These are phyloP conservation scores for Drosophila truncata DNA, from an alignment of 1,140 invertebrate species.

Conservation along the genomic window DNA sequence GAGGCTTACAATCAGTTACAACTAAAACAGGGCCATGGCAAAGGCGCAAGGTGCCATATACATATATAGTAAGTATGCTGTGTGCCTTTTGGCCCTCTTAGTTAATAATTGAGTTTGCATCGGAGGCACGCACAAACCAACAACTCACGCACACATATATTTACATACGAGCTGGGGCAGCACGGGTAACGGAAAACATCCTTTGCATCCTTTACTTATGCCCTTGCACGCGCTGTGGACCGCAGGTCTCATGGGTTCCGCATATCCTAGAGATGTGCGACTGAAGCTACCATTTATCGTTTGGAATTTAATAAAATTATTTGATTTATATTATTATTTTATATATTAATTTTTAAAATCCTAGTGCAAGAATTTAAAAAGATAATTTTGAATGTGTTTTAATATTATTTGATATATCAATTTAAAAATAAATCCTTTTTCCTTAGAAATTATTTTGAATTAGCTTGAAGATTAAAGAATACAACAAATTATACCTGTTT, in stretches of 20 bases:
- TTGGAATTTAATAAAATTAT: background rate
- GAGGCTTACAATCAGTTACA: slow-evolving; percentile 53
- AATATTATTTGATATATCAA: no score
- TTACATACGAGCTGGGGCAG: slow-evolving; percentile 1
- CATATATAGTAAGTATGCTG: slow-evolving; percentile 9
- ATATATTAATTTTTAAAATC: background rate
- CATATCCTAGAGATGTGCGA: slow-evolving; percentile 19
- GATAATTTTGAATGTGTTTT: no score
- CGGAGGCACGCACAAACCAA: slow-evolving; percentile 67
- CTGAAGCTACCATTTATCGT: background rate
- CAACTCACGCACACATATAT: slow-evolving; percentile 34
- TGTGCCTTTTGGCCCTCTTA: slow-evolving; percentile 60
- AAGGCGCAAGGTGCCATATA: slow-evolving; percentile 60
- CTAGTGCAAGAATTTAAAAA: no score
- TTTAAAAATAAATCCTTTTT: no score
- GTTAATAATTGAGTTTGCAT: slow-evolving; percentile 83
- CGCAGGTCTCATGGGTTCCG: background rate
- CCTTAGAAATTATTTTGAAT: no score
- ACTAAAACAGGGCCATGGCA: slow-evolving; percentile 42
- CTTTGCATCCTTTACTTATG: slow-evolving; percentile 63
- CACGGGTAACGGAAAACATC: slow-evolving; percentile 31
- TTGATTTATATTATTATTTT: background rate
- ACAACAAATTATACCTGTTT: background rate
- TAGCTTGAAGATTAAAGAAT: no score
- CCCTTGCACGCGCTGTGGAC: slow-evolving; percentile 53